Base-by-base conservation (phyloP, 2,113 vertebrate species). In the Rallus limicola region DNA sequence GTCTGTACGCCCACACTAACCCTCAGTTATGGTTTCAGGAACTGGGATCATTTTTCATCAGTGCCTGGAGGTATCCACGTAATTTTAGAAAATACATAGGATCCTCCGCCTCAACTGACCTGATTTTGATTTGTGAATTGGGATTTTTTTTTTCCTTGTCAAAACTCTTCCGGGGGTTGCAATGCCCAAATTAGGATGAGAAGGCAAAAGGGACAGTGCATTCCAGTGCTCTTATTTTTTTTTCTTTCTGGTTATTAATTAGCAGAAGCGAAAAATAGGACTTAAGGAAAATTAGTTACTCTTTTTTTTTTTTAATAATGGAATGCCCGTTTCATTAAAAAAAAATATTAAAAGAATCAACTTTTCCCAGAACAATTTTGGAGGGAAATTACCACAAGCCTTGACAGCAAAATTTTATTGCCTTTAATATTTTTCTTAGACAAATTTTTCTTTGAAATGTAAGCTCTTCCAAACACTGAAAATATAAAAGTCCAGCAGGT, bases 51-150 rank as follows among this genome's bases (percentile, higher is more conserved):
- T 89, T 91, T 94, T 92, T 87, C 87, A 88, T 65, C 70, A 92
- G 52, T 0, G 95, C 95, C 95, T 93, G 94, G 76, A 94, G 95
- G 90, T 93, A 96, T 96, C 79, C 82, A 92, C 38, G 0, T 92
- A 95, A 96, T 94, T 97, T 95, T 95, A 93, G 93, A 94, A 96
- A 95, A 92, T 75, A 64, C 78, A 56, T 60, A 86, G 68, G 72
- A 95, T 83, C 64, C 33, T 81, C 88, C 6, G 23, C 92, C 92
- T 96, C 92, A 83, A 48, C 80, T 96, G 95, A 96, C 94, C 88
- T 95, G 92, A 96, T 97, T 96, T 97, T 97, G 94, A 97, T 96
- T 96, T 96, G 93, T 92, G 94, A 86, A 94, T 93, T 97, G 95
- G 90, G 95, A 93, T 72, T 84, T 92, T 86, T 85, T 97, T 81